phyloP scores from a whole-genome alignment of 2,888 invertebrate genomes.

The Himalopsyche anomala region DNA sequence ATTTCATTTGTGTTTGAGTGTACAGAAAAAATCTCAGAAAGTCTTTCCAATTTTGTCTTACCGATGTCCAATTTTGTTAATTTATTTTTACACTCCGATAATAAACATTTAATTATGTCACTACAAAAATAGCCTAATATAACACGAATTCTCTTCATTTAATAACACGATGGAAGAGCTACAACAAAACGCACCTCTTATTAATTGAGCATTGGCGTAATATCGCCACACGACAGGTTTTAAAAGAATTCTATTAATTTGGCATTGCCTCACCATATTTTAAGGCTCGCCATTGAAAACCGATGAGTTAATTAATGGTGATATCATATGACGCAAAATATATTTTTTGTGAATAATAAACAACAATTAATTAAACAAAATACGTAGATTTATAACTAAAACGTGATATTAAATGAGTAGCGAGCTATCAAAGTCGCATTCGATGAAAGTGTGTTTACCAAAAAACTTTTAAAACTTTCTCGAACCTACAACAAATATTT shows the following conservation, averaged over 20 bases:
- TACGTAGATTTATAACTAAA: background rate
- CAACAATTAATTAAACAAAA: background rate
- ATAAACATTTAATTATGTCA: too few species aligned
- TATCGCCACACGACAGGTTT: background rate
- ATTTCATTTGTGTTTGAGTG: too few species aligned
- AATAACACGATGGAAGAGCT: background rate
- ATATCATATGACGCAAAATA: background rate
- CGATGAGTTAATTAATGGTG: background rate
- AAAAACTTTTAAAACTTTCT: too few species aligned
- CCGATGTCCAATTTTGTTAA: too few species aligned
- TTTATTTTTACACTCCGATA: too few species aligned
- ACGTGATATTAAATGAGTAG: background rate
- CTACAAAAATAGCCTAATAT: too few species aligned
- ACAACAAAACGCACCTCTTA: background rate
- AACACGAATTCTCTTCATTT: background rate
- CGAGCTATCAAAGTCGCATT: too few species aligned
- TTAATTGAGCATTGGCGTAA: background rate
- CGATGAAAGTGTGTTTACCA: too few species aligned
- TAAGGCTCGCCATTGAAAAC: background rate
- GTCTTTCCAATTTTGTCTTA: too few species aligned
- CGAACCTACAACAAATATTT: too few species aligned
- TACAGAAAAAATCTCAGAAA: too few species aligned
- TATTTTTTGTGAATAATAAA: background rate
- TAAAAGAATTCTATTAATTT: background rate
- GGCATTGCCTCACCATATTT: background rate